Evolutionary conservation across 2,888 invertebrate species (phyloP).

Genomic region (Drosophila anceps): DNA sequence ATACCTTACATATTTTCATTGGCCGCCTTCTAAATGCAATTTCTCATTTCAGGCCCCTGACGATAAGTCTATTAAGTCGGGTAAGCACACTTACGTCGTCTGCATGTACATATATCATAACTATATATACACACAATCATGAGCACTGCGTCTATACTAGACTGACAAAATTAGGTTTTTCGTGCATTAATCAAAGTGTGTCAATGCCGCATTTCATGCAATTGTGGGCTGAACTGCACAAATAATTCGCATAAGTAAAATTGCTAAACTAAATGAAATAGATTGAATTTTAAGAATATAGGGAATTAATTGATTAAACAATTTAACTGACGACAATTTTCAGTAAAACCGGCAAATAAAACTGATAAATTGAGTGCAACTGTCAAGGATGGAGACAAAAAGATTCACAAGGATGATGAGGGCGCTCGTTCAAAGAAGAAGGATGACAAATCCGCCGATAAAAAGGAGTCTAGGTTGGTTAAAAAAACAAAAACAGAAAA

Average conservation of each 20-base stretch:
- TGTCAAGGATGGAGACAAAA: conserved; percentile 75
- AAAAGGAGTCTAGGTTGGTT: conserved; percentile 87
- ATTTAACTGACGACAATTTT: conserved; percentile 20
- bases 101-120: background rate
- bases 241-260: background rate
- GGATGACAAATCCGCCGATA: conserved; percentile 86
- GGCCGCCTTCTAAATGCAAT: conserved; percentile 5
- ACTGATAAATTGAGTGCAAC: conserved; percentile 51
- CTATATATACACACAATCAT: background rate
- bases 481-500: too few relatives aligned
- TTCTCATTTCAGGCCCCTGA: conserved; percentile 84
- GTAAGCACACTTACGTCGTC: conserved; percentile 84
- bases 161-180: background rate
- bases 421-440: conserved; percentile 66
- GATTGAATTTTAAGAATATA: background rate
- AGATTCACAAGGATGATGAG: conserved; percentile 74
- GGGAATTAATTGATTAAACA: background rate
- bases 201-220: conserved; percentile 4
- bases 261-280: background rate
- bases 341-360: conserved; percentile 67
- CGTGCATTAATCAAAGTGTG: conserved; percentile 4
- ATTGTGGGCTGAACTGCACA: background rate
- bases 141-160: background rate
- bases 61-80: conserved; percentile 86
- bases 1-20: background rate